Conservation (phyloP, 2,888 invertebrate species). For the Hydriomena furcata region DNA sequence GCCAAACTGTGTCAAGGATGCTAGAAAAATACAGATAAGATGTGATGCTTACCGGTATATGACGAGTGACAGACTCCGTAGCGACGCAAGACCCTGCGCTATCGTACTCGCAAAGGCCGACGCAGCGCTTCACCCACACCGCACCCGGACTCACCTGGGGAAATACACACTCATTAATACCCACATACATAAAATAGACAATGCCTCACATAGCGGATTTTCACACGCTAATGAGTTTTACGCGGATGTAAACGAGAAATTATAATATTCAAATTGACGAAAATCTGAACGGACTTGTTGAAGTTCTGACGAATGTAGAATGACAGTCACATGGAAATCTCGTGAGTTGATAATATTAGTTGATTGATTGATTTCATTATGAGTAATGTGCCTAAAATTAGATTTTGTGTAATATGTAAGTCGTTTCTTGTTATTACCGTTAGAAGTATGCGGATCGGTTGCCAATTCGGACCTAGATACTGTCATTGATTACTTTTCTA, state of each 20-base stretch:
- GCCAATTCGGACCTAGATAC: slow-evolving; percentile 19
- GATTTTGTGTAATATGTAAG: slow-evolving; percentile 12
- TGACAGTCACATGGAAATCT: not conserved
- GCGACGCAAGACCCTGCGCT: slow-evolving; percentile 62
- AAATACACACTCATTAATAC: slow-evolving; percentile 49
- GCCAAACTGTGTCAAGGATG: slow-evolving; percentile 69
- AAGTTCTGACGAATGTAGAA: too few species aligned
- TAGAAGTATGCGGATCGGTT: slow-evolving; percentile 17
- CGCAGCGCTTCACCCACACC: slow-evolving; percentile 75
- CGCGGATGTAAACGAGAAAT: slow-evolving; percentile 45
- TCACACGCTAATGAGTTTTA: slow-evolving; percentile 58
- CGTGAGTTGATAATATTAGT: slow-evolving; percentile 10
- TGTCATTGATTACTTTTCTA: slow-evolving; percentile 14
- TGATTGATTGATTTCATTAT: slow-evolving; percentile 11
- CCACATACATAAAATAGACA: slow-evolving; percentile 44
- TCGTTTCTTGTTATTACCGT: slow-evolving; percentile 7
- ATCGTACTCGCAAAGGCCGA: slow-evolving; percentile 69
- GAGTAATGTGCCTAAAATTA: slow-evolving; percentile 17
- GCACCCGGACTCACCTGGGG: slow-evolving; percentile 72
- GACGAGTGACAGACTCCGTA: slow-evolving; percentile 50
- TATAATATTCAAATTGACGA: slow-evolving; percentile 36
- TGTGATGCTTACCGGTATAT: slow-evolving; percentile 65
- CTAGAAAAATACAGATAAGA: slow-evolving; percentile 54
- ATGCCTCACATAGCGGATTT: slow-evolving; percentile 51
- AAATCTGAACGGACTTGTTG: slow-evolving; percentile 15